Evolutionary conservation across 2,888 invertebrate species (phyloP).

Genomic region (Amblyjoppa proteus): DNA sequence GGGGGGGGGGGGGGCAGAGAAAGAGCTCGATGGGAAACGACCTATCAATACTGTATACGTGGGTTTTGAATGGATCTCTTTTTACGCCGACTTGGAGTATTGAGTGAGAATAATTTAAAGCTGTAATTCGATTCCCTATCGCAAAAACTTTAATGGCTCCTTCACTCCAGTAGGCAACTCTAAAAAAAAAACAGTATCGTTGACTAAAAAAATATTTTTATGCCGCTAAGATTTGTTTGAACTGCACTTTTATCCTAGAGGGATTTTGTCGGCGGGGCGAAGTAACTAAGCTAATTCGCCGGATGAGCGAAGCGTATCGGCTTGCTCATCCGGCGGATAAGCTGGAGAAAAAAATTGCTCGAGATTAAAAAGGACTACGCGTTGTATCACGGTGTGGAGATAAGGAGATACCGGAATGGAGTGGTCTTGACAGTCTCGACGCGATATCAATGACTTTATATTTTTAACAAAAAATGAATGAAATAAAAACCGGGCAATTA

Average conservation of each 20-base stretch:
- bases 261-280: constrained; percentile 6
- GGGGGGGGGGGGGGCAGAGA: not conserved
- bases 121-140: not conserved
- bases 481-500: not conserved
- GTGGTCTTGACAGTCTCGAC: not conserved
- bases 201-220: not conserved
- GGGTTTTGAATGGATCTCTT: not conserved
- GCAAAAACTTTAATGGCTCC: not conserved
- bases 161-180: not conserved
- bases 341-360: not conserved
- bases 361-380: constrained; percentile 30
- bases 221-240: not conserved
- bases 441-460: not conserved
- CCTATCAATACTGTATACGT: not conserved
- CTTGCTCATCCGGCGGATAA: constrained; percentile 6
- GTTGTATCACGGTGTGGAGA: not conserved
- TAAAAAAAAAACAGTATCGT: not conserved
- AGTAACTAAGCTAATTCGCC: not conserved
- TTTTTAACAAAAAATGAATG: not conserved
- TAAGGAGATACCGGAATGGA: constrained; percentile 1
- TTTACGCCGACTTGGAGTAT: not conserved
- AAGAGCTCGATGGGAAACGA: not conserved
- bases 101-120: not conserved
- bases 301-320: not conserved
- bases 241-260: not conserved